A percentile compares a stretch with the other conserved stretches of the same genome.
These are phyloP conservation scores for Baccha elongata DNA, from an alignment of 2,888 invertebrate genomes.

Conservation along the genomic window DNA sequence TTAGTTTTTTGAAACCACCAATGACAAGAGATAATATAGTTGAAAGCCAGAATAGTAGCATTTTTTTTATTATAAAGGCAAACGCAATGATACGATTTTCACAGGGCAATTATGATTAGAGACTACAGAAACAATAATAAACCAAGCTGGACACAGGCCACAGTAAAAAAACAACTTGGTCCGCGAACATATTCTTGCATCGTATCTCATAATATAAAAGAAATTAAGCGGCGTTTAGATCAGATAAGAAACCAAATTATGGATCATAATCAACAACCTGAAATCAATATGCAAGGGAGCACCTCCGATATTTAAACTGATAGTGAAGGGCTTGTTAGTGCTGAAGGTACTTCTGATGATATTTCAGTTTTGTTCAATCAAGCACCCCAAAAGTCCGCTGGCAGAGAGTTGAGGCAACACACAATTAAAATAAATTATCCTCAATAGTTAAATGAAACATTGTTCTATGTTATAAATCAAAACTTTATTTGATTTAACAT, in stretches of 20 bases:
- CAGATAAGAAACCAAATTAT: constrained; percentile 28
- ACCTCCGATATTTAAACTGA: too few species aligned
- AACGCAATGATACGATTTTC: constrained; percentile 35
- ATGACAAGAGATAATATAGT: constrained; percentile 36
- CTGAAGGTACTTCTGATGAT: too few species aligned
- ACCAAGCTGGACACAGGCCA: constrained; percentile 61
- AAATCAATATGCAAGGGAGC: too few species aligned
- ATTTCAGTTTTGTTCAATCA: too few species aligned
- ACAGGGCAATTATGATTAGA: constrained; percentile 58
- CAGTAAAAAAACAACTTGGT: constrained; percentile 54
- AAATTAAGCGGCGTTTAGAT: constrained; percentile 34
- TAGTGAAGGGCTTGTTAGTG: too few species aligned
- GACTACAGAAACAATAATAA: constrained; percentile 67
- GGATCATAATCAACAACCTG: too few species aligned
- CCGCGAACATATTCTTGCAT: constrained; percentile 46
- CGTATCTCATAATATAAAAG: constrained; percentile 32
- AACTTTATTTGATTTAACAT: too few species aligned
- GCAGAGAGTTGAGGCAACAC: too few species aligned
- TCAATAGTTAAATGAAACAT: too few species aligned
- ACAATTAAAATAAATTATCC: too few species aligned
- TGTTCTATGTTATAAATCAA: too few species aligned
- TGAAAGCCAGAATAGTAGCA: constrained; percentile 37
- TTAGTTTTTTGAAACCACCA: constrained; percentile 52
- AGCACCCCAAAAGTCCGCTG: too few species aligned
- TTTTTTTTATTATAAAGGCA: constrained; percentile 41